Base-by-base conservation (phyloP, 1,140 invertebrate genomes). In the Odontomachus brunneus region DNA sequence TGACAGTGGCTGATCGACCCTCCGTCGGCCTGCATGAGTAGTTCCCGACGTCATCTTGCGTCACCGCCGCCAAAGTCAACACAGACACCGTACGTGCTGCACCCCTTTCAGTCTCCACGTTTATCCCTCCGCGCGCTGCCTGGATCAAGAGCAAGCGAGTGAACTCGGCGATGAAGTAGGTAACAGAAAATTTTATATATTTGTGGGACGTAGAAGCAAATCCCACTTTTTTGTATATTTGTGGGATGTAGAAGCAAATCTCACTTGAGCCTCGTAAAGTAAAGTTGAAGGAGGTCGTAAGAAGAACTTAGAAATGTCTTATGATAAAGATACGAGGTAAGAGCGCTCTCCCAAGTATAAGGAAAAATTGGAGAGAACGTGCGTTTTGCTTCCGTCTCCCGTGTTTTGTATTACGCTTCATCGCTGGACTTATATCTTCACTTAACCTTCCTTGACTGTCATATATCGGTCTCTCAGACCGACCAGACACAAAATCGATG, bases 11-110 rank as follows among this genome's bases (percentile, higher is more conserved):
- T 4, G 94, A 90, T 44, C 93, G 93, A 49, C 94, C 94, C 78
- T 95, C 94, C 19, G 93, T 91, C 1, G 95, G 95, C 84, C 93
- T 90, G 89, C 95, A 96, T 24, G 95, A 95, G 88, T 95, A 95
- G 88, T 95, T 95, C 4, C 95, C 95, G 0, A 94, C 91, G 83
- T 95, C 95, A 57, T 89, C 85, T 19, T 83, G 73, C 22, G 92
- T 92, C 29, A 95, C 91, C n/a, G 91, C 90, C 38, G 94, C 93
- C 71, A 95, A 89, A 63, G 95, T 95, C 62, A 94, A 91, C 84
- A 93, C 92, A 55, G 93, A 94, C 71, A 94, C 89, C 4, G 94
- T 93, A 55, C 93, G 92, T 12, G 91, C 91, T 3, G 92, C 92
- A n/a, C 91, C 92, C 71, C 89, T 92, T 81, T 94, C 94, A 4